Conservation (phyloP, 1,140 invertebrate genomes). For the Eumaeus atala region DNA sequence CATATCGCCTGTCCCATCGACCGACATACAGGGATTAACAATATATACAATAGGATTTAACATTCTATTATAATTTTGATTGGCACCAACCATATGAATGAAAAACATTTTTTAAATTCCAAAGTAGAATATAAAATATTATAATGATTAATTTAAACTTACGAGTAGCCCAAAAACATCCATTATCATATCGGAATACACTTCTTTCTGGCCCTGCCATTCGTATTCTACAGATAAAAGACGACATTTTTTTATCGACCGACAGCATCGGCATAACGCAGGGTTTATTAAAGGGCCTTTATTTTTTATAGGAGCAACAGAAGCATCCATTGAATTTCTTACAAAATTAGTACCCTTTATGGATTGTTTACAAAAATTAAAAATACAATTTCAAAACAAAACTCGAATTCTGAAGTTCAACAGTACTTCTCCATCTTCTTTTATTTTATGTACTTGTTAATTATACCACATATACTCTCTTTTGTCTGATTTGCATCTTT, state of each 20-base stretch:
- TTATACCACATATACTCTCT: too few species aligned
- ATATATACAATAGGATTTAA: too few species aligned
- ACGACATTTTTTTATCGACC: constrained; percentile 58
- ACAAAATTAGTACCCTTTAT: background rate
- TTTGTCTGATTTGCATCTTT: too few species aligned
- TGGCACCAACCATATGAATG: too few species aligned
- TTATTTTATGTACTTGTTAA: too few species aligned
- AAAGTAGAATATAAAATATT: too few species aligned
- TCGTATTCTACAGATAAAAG: constrained; percentile 45
- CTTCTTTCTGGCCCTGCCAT: constrained; percentile 44
- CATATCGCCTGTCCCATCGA: too few species aligned
- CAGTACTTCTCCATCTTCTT: background rate
- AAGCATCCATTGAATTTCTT: background rate
- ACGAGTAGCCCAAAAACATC: constrained; percentile 54
- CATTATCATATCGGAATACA: constrained; percentile 60
- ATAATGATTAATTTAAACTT: constrained; percentile 13
- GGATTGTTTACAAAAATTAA: background rate
- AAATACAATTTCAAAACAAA: constrained; percentile 1
- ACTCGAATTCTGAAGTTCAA: background rate
- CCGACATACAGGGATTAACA: too few species aligned
- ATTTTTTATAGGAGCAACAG: constrained; percentile 15
- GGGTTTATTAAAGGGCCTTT: constrained; percentile 51
- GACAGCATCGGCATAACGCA: constrained; percentile 48
- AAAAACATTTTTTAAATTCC: too few species aligned
- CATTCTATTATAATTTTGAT: too few species aligned